Conservation (phyloP, 2,888 invertebrate genomes). For the Leptinotarsa tumamoca region DNA sequence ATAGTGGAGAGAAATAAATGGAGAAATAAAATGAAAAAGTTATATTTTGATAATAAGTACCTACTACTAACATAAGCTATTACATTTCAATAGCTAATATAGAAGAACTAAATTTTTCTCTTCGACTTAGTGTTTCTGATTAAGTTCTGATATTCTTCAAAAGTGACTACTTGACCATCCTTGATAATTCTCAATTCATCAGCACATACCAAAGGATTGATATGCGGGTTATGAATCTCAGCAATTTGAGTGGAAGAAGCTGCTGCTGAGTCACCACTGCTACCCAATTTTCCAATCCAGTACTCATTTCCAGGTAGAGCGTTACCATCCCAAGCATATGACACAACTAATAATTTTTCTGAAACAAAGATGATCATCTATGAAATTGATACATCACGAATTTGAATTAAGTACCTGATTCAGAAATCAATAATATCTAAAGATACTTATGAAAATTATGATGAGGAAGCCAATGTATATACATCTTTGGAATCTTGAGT, state of each 20-base stretch:
- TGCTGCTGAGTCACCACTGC: conserved; percentile 74
- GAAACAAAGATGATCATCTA: conserved; percentile 31
- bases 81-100: too few species aligned
- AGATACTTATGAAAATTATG: too few species aligned
- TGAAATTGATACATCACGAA: background rate
- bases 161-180: conserved; percentile 27
- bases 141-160: conserved; percentile 34
- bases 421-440: too few species aligned
- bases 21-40: too few species aligned
- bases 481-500: too few species aligned
- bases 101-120: too few species aligned
- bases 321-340: conserved; percentile 81
- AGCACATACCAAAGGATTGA: conserved; percentile 69
- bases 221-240: conserved; percentile 73
- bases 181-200: conserved; percentile 62
- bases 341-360: conserved; percentile 71
- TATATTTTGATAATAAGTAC: too few species aligned
- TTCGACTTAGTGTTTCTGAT: too few species aligned
- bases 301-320: conserved; percentile 81
- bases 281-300: conserved; percentile 71
- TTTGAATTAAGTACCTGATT: too few species aligned
- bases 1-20: too few species aligned
- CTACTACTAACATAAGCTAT: too few species aligned
- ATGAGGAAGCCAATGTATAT: too few species aligned
- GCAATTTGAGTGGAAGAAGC: conserved; percentile 73